Percentiles rank a stretch among this genome's conserved stretches.
Evolutionary conservation across 2,113 vertebrate species (phyloP).

Genomic region (Colinus virginianus): DNA sequence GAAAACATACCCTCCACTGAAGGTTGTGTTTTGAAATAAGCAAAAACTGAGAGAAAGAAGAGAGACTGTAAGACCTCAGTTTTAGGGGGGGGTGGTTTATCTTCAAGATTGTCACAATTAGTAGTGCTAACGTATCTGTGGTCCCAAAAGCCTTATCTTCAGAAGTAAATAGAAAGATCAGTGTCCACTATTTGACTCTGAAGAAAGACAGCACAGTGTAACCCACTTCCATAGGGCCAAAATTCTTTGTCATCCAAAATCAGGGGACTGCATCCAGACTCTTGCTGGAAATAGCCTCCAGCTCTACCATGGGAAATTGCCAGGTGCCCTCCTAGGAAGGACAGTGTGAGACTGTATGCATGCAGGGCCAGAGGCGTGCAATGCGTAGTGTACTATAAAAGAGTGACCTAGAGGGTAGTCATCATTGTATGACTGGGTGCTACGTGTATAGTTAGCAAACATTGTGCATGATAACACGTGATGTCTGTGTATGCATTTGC

Average conservation of each 20-base stretch:
- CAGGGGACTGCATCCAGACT: fast-evolving
- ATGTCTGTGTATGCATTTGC: neutral
- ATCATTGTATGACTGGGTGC: neutral
- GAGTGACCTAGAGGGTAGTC: neutral
- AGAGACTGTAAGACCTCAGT: neutral
- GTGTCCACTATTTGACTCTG: neutral
- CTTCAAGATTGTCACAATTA: neutral
- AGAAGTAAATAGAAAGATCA: neutral
- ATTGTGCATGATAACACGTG: neutral
- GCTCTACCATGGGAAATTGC: neutral
- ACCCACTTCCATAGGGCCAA: neutral
- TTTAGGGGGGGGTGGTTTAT: neutral
- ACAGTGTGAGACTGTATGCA: neutral
- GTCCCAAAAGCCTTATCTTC: fast-evolving
- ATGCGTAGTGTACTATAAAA: neutral
- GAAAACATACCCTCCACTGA: neutral
- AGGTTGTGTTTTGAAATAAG: neutral
- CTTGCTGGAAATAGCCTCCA: neutral
- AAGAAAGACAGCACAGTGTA: neutral
- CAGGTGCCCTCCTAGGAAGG: neutral
- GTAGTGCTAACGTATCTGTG: neutral
- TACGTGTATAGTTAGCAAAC: neutral
- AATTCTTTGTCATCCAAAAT: neutral
- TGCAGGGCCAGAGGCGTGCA: neutral
- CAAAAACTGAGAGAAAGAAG: neutral